A percentile compares a stretch with the other conserved stretches of the same genome.
phyloP scores from a whole-genome alignment of 1,140 invertebrate species.

The Pantala flavescens region DNA sequence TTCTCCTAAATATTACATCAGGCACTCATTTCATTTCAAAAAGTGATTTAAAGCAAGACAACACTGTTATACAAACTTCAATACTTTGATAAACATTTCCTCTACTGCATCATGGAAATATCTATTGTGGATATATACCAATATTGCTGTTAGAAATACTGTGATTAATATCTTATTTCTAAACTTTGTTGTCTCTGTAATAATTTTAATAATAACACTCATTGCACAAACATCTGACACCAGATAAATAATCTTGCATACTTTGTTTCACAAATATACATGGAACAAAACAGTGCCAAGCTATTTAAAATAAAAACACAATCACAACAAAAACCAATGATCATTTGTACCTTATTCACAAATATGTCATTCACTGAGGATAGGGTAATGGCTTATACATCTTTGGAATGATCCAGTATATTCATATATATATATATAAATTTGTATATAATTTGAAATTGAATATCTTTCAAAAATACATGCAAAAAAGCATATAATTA shows the following conservation, averaged over 20 bases:
- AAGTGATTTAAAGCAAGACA: neutral
- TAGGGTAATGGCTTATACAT: too few relatives aligned
- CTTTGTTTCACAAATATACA: neutral
- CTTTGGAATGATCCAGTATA: too few relatives aligned
- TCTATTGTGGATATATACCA: neutral
- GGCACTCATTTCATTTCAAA: neutral
- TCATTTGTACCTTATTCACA: slow-evolving; percentile 6
- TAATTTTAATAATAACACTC: neutral
- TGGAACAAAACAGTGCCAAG: neutral
- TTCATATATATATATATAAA: too few relatives aligned
- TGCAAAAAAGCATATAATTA: too few relatives aligned
- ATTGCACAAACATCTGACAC: slow-evolving; percentile 1
- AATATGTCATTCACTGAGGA: neutral
- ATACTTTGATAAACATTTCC: slow-evolving; percentile 3
- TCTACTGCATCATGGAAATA: neutral
- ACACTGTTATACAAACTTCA: neutral
- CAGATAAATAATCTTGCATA: slow-evolving; percentile 4
- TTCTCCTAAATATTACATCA: slow-evolving; percentile 1
- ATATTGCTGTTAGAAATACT: slow-evolving; percentile 3
- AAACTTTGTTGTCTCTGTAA: neutral
- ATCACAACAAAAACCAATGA: neutral
- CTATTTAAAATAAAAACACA: neutral
- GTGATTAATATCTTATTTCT: slow-evolving; percentile 4
- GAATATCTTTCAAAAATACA: too few relatives aligned
- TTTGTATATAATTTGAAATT: too few relatives aligned